Percentiles rank a stretch among this genome's conserved stretches.
phyloP scores from a whole-genome alignment of 2,113 vertebrate genomes.

The Amphilophus citrinellus region DNA sequence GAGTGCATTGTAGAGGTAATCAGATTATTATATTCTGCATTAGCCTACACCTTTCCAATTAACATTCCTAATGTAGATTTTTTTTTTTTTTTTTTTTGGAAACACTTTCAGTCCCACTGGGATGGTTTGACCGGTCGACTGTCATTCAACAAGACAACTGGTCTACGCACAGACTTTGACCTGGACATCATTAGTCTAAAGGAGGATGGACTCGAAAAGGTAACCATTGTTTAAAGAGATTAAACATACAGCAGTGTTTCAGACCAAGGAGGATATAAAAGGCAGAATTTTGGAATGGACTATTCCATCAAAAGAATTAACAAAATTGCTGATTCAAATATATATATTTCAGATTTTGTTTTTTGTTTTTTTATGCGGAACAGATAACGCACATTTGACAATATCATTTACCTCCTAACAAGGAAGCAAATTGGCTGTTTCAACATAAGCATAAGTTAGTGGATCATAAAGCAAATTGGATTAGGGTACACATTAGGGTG shows the following conservation, averaged over 20 bases:
- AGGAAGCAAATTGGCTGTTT: constrained; percentile 80
- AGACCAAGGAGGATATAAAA: neutral
- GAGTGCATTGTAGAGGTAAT: neutral
- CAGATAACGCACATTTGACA: constrained; percentile 66
- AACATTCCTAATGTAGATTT: neutral
- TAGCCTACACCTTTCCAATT: neutral
- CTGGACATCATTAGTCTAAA: constrained; percentile 97
- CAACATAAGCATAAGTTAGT: constrained; percentile 80
- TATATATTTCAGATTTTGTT: constrained; percentile 19
- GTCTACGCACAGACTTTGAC: constrained; percentile 96
- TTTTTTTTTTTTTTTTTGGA: neutral
- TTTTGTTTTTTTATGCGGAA: constrained; percentile 27
- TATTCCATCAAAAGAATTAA: neutral
- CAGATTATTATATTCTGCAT: neutral
- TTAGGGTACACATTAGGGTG: constrained; percentile 78
- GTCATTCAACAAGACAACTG: constrained; percentile 95
- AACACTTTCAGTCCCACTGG: constrained; percentile 91
- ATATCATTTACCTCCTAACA: constrained; percentile 82
- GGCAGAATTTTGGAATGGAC: neutral
- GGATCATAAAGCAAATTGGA: constrained; percentile 85
- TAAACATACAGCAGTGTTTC: neutral
- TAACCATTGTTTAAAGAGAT: constrained; percentile 53
- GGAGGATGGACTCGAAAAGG: constrained; percentile 97
- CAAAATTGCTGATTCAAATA: constrained; percentile 21
- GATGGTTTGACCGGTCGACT: constrained; percentile 96